Evolutionary conservation across 2,797 vertebrate species (phyloP).

Genomic region (Phalanger gymnotis): DNA sequence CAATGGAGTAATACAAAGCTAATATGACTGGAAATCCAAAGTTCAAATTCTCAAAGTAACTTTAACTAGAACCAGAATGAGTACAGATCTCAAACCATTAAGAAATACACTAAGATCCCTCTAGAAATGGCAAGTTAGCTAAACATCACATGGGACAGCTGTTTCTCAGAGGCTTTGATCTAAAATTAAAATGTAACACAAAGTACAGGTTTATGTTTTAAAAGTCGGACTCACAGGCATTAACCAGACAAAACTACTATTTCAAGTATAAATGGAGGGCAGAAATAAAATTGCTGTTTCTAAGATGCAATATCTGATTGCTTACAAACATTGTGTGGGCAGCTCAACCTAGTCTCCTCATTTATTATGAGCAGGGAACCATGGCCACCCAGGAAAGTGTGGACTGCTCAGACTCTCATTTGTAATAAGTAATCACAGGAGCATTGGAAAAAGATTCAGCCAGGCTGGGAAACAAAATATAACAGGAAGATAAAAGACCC

Average conservation of each 20-base stretch:
- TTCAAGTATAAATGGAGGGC: neutral
- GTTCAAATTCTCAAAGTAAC: neutral
- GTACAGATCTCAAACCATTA: neutral
- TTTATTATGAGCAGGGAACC: constrained; percentile 40
- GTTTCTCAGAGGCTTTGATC: neutral
- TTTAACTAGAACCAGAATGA: neutral
- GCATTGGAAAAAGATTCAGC: neutral
- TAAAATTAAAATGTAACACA: neutral
- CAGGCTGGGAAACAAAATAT: constrained; percentile 4
- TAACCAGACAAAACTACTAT: constrained; percentile 2
- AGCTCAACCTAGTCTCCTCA: constrained; percentile 37
- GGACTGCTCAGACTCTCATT: constrained; percentile 27
- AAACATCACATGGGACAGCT: neutral
- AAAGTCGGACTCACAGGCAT: neutral
- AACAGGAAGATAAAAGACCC: constrained; percentile 22
- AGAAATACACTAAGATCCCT: neutral
- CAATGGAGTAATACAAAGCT: neutral
- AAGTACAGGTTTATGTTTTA: neutral
- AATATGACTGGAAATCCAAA: neutral
- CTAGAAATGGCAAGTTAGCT: neutral
- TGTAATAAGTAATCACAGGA: constrained; percentile 2
- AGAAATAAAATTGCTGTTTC: neutral
- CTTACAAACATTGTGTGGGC: constrained; percentile 7
- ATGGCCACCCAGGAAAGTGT: constrained; percentile 5
- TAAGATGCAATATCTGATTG: neutral